A percentile compares a stretch with the other conserved stretches of the same genome.
These are phyloP conservation scores for Ichneumoninae sp. DNA, from an alignment of 2,888 invertebrate genomes.

Conservation along the genomic window DNA sequence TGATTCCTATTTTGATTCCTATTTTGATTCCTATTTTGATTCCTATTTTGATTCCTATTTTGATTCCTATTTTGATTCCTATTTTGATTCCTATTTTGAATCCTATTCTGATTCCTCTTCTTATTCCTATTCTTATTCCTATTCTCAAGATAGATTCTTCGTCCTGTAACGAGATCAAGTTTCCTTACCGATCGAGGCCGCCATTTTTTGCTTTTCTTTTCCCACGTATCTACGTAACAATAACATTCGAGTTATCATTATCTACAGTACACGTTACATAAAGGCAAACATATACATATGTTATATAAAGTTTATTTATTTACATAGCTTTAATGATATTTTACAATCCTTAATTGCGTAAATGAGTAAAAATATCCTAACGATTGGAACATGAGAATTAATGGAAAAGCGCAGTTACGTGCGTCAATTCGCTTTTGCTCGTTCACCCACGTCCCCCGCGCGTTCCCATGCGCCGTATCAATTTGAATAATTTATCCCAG, in stretches of 20 bases:
- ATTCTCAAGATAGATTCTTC: neutral
- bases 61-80: too few relatives aligned
- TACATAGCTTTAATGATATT: neutral
- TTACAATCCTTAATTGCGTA: neutral
- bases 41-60: too few relatives aligned
- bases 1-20: too few relatives aligned
- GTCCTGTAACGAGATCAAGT: neutral
- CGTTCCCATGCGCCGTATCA: neutral
- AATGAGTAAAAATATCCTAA: neutral
- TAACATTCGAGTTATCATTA: neutral
- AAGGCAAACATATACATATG: neutral
- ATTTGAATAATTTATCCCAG: conserved; percentile 35
- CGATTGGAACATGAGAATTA: conserved; percentile 17
- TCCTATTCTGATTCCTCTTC: too few relatives aligned
- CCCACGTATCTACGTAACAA: neutral
- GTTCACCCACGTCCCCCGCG: neutral
- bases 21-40: neutral
- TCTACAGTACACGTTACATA: neutral
- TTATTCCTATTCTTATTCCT: too few relatives aligned
- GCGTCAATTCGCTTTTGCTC: neutral
- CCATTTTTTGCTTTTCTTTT: neutral
- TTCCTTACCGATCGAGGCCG: neutral
- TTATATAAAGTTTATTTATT: neutral
- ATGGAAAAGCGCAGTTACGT: conserved; percentile 13
- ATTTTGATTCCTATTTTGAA: too few relatives aligned